Conservation (phyloP, 1,140 invertebrate genomes). For the Melipona quadrifasciata region DNA sequence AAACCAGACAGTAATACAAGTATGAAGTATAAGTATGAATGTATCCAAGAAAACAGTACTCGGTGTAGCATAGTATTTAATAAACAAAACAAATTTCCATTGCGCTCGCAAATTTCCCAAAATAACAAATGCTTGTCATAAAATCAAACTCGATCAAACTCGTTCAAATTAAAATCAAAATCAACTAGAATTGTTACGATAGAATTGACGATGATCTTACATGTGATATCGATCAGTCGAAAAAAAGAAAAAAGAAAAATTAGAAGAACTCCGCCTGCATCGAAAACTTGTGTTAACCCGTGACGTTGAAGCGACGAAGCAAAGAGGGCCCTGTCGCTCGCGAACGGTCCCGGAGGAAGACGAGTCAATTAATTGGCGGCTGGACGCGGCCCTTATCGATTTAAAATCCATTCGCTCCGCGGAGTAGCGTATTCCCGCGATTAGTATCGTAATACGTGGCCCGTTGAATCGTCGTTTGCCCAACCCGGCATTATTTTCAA, state of each 20-base stretch:
- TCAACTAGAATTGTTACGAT: too few relatives aligned
- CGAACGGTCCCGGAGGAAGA: neutral
- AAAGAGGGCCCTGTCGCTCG: neutral
- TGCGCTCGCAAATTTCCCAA: neutral
- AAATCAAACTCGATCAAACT: too few relatives aligned
- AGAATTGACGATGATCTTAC: too few relatives aligned
- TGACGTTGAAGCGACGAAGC: neutral
- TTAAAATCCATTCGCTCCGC: conserved; percentile 36
- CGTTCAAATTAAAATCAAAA: too few relatives aligned
- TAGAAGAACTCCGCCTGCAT: neutral
- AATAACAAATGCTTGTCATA: neutral
- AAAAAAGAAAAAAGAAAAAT: neutral
- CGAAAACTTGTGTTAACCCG: neutral
- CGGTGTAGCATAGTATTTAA: too few relatives aligned
- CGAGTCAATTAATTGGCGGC: conserved; percentile 41
- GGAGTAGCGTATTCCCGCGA: conserved; percentile 44
- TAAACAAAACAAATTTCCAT: too few relatives aligned
- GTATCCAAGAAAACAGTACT: too few relatives aligned
- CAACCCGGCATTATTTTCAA: conserved; percentile 49
- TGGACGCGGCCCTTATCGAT: conserved; percentile 18
- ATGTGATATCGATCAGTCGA: too few relatives aligned
- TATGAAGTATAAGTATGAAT: too few relatives aligned
- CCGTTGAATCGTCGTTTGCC: conserved; percentile 45
- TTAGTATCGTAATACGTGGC: conserved; percentile 48
- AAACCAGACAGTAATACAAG: too few relatives aligned